Evolutionary conservation across 2,797 vertebrate species (phyloP).

Genomic region (Vultur gryphus): DNA sequence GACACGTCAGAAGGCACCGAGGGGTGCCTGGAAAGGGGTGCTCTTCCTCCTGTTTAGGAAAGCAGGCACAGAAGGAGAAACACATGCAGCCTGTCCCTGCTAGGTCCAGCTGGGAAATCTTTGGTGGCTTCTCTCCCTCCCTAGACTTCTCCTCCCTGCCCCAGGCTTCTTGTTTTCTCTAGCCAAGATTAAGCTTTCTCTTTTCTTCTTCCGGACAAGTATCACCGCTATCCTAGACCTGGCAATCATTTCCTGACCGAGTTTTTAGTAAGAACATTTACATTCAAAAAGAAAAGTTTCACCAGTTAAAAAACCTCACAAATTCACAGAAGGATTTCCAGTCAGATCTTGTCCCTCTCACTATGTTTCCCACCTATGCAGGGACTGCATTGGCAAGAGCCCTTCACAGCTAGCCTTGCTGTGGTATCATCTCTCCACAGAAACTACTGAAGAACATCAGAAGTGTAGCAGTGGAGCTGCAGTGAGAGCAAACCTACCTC

Average conservation of each 20-base stretch:
- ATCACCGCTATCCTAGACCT: background rate
- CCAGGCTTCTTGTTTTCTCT: background rate
- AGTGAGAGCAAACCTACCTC: background rate
- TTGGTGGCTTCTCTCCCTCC: background rate
- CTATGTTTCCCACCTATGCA: background rate
- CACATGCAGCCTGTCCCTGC: background rate
- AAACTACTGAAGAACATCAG: background rate
- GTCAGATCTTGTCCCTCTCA: background rate
- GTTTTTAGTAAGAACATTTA: background rate
- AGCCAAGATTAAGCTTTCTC: background rate
- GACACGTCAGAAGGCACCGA: accelerated
- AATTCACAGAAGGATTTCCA: background rate
- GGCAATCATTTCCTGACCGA: background rate
- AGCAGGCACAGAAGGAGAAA: background rate
- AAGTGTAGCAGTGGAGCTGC: background rate
- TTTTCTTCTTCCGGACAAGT: background rate
- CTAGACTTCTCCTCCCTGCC: background rate
- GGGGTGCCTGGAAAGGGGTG: background rate
- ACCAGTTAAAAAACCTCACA: background rate
- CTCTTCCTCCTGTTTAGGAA: background rate
- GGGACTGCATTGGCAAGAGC: background rate
- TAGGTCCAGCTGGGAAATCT: background rate
- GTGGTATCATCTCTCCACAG: background rate
- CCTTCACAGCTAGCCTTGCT: background rate
- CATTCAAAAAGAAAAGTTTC: background rate